A percentile compares a stretch with the other conserved stretches of the same genome.
Conservation (phyloP, 2,888 invertebrate genomes). For the Diploptera punctata region DNA sequence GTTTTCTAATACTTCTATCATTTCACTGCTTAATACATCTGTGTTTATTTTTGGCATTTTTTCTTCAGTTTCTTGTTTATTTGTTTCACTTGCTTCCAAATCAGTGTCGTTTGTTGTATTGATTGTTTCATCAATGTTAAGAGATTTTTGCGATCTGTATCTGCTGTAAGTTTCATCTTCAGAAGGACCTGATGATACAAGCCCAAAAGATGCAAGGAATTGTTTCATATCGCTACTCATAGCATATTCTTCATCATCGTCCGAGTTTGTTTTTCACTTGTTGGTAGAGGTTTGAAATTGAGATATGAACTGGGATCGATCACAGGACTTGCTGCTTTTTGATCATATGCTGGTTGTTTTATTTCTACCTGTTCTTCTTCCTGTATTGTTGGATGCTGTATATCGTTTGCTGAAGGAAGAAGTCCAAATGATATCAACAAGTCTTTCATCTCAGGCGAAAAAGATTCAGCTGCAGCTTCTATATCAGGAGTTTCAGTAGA, state of each 20-base stretch:
- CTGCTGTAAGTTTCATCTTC: background rate
- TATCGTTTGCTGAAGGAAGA: slow-evolving; percentile 26
- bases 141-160: slow-evolving; percentile 34
- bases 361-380: background rate
- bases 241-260: slow-evolving; percentile 14
- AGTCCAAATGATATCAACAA: slow-evolving; percentile 38
- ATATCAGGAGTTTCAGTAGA: slow-evolving; percentile 40
- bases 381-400: background rate
- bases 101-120: slow-evolving; percentile 23
- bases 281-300: slow-evolving; percentile 56
- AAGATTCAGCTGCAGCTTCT: slow-evolving; percentile 44
- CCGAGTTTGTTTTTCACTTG: slow-evolving; percentile 1
- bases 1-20: slow-evolving; percentile 54
- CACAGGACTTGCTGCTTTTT: slow-evolving; percentile 18
- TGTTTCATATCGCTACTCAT: slow-evolving; percentile 54
- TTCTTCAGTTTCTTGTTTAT: background rate
- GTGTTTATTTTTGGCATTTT: slow-evolving; percentile 40
- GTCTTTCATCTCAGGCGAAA: slow-evolving; percentile 39
- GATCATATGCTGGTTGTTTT: background rate
- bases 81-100: background rate
- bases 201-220: slow-evolving; percentile 56
- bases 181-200: slow-evolving; percentile 47
- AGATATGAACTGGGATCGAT: slow-evolving; percentile 53
- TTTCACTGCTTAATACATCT: slow-evolving; percentile 50
- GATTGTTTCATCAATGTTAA: slow-evolving; percentile 14